Conservation (phyloP, 2,797 vertebrate species). For the Manis javanica region DNA sequence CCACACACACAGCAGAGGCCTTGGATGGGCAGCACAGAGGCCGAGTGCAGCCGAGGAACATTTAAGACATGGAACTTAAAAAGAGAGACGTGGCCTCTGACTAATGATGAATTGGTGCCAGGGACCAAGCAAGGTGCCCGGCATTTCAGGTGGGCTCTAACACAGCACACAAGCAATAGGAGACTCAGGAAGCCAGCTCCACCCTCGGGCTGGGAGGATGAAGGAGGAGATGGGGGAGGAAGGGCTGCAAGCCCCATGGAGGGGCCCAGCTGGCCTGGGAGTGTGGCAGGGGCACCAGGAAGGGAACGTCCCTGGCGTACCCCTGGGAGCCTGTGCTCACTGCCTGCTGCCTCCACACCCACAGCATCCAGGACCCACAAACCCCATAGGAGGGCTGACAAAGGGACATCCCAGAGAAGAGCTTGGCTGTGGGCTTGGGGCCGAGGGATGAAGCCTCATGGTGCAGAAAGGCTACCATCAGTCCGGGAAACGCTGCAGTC, state of each 20-base stretch:
- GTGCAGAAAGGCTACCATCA: too few relatives aligned
- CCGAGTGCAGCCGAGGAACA: not conserved
- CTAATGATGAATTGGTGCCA: not conserved
- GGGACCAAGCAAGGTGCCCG: not conserved
- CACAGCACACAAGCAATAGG: not conserved
- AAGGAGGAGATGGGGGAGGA: not conserved
- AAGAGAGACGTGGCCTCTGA: not conserved
- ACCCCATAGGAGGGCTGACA: not conserved
- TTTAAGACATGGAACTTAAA: not conserved
- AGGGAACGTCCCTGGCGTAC: too few relatives aligned
- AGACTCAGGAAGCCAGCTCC: not conserved
- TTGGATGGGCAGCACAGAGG: not conserved
- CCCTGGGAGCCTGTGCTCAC: too few relatives aligned
- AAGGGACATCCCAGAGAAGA: not conserved
- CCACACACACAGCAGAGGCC: not conserved
- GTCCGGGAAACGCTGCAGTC: not conserved
- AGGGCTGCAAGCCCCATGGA: not conserved
- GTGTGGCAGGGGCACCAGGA: too few relatives aligned
- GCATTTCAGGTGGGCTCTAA: too few relatives aligned
- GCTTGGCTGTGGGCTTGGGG: not conserved
- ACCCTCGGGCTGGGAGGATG: not conserved
- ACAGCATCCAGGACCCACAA: not conserved
- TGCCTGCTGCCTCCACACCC: not conserved
- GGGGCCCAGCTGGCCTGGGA: too few relatives aligned
- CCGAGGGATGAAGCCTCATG: not conserved